These are phyloP conservation scores for Parascotia fuliginaria DNA, from an alignment of 2,888 invertebrate species.

Conservation along the genomic window DNA sequence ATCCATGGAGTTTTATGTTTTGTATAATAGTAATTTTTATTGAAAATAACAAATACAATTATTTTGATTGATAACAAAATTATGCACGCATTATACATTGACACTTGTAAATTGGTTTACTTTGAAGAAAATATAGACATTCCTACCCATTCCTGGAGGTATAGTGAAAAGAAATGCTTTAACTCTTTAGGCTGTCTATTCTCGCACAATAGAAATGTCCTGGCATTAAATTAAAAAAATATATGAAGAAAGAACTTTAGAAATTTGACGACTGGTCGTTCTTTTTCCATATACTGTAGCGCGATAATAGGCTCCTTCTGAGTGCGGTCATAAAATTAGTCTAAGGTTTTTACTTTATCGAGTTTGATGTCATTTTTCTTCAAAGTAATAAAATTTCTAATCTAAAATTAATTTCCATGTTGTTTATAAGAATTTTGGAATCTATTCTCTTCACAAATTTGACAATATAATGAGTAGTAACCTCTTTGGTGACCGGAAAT, in stretches of 20 bases:
- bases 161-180: too few relatives aligned
- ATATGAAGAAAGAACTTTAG: too few relatives aligned
- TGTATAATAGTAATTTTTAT: conserved; percentile 19
- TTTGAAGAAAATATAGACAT: background rate
- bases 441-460: conserved; percentile 25
- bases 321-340: too few relatives aligned
- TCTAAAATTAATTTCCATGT: conserved; percentile 8
- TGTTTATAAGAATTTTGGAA: conserved; percentile 13
- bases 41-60: conserved; percentile 23
- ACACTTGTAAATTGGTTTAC: conserved; percentile 1
- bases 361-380: too few relatives aligned
- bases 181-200: too few relatives aligned
- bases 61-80: conserved; percentile 31
- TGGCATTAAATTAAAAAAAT: too few relatives aligned
- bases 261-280: too few relatives aligned
- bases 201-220: too few relatives aligned
- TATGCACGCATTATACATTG: conserved; percentile 29
- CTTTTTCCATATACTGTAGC: too few relatives aligned
- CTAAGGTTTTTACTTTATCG: too few relatives aligned
- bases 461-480: conserved; percentile 36
- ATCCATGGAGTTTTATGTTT: conserved; percentile 31
- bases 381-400: conserved; percentile 14
- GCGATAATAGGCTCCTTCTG: too few relatives aligned
- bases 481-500: conserved; percentile 19
- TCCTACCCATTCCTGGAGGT: too few relatives aligned